Percentiles rank a stretch among this genome's conserved stretches.
Conservation (phyloP, 2,113 vertebrate species). For the Delphinus delphis region DNA sequence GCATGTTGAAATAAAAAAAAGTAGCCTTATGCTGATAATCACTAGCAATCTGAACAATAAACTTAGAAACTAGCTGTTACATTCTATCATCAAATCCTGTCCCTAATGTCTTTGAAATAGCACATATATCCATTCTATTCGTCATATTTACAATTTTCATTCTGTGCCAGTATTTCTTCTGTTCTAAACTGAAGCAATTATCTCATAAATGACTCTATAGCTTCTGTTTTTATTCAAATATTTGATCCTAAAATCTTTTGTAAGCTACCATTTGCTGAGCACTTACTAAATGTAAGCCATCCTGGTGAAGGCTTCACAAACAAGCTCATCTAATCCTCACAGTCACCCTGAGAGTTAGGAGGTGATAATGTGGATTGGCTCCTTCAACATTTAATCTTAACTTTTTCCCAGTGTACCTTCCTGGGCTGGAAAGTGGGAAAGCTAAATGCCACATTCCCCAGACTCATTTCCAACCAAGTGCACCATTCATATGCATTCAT, state of each 20-base stretch:
- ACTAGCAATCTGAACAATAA: background rate
- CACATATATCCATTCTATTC: background rate
- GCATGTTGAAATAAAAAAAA: background rate
- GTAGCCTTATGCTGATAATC: background rate
- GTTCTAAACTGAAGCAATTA: background rate
- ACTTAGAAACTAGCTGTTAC: background rate
- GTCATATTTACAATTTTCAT: background rate
- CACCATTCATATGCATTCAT: background rate
- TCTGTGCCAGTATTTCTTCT: background rate
- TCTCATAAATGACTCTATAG: background rate
- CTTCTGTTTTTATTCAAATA: background rate
- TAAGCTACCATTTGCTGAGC: background rate
- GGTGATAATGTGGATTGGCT: no score
- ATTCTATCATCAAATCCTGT: background rate
- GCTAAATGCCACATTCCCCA: background rate
- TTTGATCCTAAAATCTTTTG: background rate
- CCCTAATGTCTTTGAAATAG: background rate
- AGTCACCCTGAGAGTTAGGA: no score
- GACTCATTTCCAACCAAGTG: background rate
- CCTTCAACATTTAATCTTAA: background rate
- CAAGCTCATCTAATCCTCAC: background rate
- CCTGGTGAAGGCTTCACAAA: background rate
- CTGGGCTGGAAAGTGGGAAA: background rate
- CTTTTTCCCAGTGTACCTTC: background rate
- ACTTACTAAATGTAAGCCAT: background rate